phyloP scores from a whole-genome alignment of 2,113 vertebrate species.

The Empidonax alnorum region DNA sequence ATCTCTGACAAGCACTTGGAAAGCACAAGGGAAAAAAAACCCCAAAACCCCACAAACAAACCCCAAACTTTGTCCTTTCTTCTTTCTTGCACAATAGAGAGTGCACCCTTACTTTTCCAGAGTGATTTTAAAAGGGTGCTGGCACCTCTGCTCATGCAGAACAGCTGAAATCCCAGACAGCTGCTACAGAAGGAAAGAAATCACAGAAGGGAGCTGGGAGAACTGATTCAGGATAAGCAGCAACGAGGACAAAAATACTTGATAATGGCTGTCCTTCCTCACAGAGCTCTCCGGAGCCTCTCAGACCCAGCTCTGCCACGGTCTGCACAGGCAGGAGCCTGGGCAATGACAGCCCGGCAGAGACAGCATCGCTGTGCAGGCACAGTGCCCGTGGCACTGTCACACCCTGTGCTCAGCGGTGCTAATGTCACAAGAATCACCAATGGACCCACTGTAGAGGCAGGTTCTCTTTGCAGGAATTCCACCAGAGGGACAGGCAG shows the following conservation, averaged over 20 bases:
- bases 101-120: not conserved
- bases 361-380: not conserved
- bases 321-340: not conserved
- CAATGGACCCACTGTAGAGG: accelerated
- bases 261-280: not conserved
- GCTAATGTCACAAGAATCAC: accelerated
- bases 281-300: accelerated
- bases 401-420: accelerated
- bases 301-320: not conserved
- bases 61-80: not conserved
- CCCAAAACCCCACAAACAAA: not conserved
- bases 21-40: not conserved
- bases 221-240: not conserved
- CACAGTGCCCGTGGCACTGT: accelerated
- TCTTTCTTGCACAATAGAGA: not conserved
- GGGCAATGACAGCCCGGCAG: not conserved
- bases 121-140: not conserved
- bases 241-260: not conserved
- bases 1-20: not conserved
- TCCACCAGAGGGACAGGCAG: not conserved
- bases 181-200: not conserved
- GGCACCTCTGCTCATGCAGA: not conserved
- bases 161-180: not conserved
- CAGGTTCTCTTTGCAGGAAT: not conserved
- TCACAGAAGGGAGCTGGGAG: not conserved